Base-by-base conservation (phyloP, 2,113 vertebrate genomes). In the Heteronetta atricapilla region DNA sequence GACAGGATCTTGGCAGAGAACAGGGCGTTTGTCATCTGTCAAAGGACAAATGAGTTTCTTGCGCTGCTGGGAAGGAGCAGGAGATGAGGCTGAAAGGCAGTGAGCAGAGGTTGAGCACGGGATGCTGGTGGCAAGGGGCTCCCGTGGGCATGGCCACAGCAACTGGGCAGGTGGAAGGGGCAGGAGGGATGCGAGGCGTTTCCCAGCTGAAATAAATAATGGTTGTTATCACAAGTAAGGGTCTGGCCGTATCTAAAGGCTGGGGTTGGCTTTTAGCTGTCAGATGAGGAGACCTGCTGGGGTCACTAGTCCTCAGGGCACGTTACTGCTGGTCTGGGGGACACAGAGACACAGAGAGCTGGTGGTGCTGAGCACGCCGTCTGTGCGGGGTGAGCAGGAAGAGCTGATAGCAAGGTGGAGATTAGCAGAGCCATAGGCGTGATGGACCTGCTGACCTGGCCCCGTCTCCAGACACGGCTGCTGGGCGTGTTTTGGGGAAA, bases 61-160 rank as follows among this genome's bases (percentile, higher is more conserved):
- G 13, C 8, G 11, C 46, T 52, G 42, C 20, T 58, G 64, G 79
- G 60, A 86, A 92, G 76, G 76, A 80, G 40, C 60, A 78, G 77
- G 83, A 84, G 90, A 81, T 90, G 72, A 96, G 56, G 5, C 13
- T 67, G 92, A 22, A 66, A 86, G 63, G 2, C 75, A 52, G 42
- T 0, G 19, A 89, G 79, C 34, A 74, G 73, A 60, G 76, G 42
- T 8, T 2, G 1, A 40, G 52, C 1, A 3, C 3, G 0, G 36
- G 70, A 16, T 73, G 46, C 44, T 55, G 68, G 40, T 60, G 77
- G 36, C 0, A 1, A 31, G 25, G 10, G 23, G 36, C 23, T 74
- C 13, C 19, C 8, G 16, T 5, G 38, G 36, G 10, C 34, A 25
- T 4, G 11, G 52, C 40, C 28, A 19, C 20, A 33, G 46, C 40